phyloP scores from a whole-genome alignment of 1,140 invertebrate genomes.

The Carposina sasakii region DNA sequence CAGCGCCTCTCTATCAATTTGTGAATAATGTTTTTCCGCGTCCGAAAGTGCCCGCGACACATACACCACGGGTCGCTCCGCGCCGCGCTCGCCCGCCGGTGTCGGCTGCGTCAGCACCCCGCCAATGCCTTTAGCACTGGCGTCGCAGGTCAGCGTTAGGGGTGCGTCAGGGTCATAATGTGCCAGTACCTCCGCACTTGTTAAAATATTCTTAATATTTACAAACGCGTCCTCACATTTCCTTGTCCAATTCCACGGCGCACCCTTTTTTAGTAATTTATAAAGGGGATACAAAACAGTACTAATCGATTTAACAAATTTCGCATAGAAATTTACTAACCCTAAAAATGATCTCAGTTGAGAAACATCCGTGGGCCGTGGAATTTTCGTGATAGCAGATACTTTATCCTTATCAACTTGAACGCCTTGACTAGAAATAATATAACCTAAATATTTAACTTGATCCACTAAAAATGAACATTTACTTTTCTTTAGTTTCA shows the following conservation, averaged over 20 bases:
- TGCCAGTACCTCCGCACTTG: neutral
- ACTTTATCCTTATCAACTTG: conserved; percentile 33
- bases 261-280: conserved; percentile 28
- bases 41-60: neutral
- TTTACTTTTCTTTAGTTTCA: conserved; percentile 5
- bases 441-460: too few species aligned
- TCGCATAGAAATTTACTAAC: conserved; percentile 47
- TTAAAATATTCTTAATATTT: neutral
- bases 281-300: conserved; percentile 30
- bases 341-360: conserved; percentile 41
- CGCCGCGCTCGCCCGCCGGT: neutral
- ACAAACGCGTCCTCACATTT: neutral
- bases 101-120: neutral
- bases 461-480: conserved; percentile 1
- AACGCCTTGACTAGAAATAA: too few species aligned
- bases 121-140: conserved; percentile 1
- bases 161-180: neutral
- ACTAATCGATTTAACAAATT: conserved; percentile 34
- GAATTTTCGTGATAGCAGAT: conserved; percentile 32
- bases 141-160: neutral
- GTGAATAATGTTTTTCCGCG: neutral
- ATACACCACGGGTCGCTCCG: neutral
- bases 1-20: neutral
- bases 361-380: conserved; percentile 23
- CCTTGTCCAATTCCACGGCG: conserved; percentile 17